Percentiles rank a stretch among this genome's conserved stretches.
Conservation (phyloP, 2,888 invertebrate species). For the Rutpela maculata region DNA sequence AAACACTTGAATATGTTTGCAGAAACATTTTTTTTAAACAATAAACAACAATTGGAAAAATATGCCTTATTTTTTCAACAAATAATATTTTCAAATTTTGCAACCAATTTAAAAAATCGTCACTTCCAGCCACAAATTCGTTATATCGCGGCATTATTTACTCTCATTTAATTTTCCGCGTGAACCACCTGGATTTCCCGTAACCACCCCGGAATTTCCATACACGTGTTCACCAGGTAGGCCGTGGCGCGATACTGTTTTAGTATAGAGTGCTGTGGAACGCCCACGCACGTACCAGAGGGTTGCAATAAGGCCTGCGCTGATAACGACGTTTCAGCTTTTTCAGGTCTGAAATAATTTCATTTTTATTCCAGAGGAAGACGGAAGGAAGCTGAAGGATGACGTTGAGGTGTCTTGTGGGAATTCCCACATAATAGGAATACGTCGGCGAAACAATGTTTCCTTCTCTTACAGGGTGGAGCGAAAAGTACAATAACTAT, state of each 20-base stretch:
- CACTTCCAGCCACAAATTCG: neutral
- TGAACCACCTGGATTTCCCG: slow-evolving; percentile 27
- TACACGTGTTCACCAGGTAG: slow-evolving; percentile 41
- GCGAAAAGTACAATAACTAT: neutral
- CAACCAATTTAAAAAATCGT: neutral
- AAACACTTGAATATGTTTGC: too few relatives aligned
- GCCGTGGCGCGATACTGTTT: slow-evolving; percentile 40
- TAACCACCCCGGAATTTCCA: slow-evolving; percentile 19
- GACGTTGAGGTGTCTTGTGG: slow-evolving; percentile 18
- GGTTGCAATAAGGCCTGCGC: slow-evolving; percentile 40
- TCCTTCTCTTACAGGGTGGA: neutral
- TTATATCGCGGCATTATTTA: neutral
- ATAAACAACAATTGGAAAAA: neutral
- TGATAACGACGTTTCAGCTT: slow-evolving; percentile 41
- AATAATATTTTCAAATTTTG: neutral
- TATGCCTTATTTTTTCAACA: neutral
- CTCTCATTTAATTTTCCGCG: neutral
- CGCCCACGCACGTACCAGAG: slow-evolving; percentile 40
- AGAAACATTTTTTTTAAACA: neutral
- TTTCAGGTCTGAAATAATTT: slow-evolving; percentile 41
- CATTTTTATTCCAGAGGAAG: slow-evolving; percentile 33
- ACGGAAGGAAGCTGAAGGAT: slow-evolving; percentile 16
- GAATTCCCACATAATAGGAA: slow-evolving; percentile 7
- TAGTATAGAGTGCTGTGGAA: slow-evolving; percentile 5
- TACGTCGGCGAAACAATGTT: neutral